Percentiles rank a stretch among this genome's conserved stretches.
Evolutionary conservation across 1,140 invertebrate species (phyloP).

Genomic region (Calephelis nemesis): DNA sequence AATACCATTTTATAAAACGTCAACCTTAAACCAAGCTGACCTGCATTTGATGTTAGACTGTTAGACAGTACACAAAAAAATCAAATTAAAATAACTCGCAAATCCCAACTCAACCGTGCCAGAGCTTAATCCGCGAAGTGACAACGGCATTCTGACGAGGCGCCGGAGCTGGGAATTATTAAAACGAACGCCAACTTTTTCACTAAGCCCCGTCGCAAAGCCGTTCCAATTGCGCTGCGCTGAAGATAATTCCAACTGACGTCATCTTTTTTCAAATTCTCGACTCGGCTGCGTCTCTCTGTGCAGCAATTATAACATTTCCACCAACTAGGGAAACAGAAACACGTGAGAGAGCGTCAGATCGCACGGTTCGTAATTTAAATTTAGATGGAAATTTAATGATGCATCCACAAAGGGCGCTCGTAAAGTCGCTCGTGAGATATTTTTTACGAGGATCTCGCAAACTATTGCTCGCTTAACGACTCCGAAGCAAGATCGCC

Average conservation of each 20-base stretch:
- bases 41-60: slow-evolving; percentile 27
- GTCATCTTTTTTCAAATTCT: slow-evolving; percentile 78
- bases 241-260: slow-evolving; percentile 78
- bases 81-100: slow-evolving; percentile 78
- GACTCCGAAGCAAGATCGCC: slow-evolving; percentile 77
- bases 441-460: slow-evolving; percentile 79
- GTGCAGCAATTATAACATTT: slow-evolving; percentile 79
- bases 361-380: slow-evolving; percentile 75
- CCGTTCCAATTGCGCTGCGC: slow-evolving; percentile 78
- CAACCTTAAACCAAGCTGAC: not conserved
- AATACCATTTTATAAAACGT: not conserved
- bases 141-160: slow-evolving; percentile 79
- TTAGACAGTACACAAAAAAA: slow-evolving; percentile 63
- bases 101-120: slow-evolving; percentile 77
- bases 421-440: slow-evolving; percentile 78
- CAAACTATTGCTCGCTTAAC: slow-evolving; percentile 79
- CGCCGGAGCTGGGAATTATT: slow-evolving; percentile 78
- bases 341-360: slow-evolving; percentile 75
- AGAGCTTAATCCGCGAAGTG: slow-evolving; percentile 77
- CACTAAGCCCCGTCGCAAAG: slow-evolving; percentile 77
- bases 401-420: slow-evolving; percentile 77
- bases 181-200: slow-evolving; percentile 79
- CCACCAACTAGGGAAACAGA: slow-evolving; percentile 76
- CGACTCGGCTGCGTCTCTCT: slow-evolving; percentile 73
- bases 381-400: slow-evolving; percentile 80